phyloP scores from a whole-genome alignment of 2,888 invertebrate species.

The Chloroclysta siterata region DNA sequence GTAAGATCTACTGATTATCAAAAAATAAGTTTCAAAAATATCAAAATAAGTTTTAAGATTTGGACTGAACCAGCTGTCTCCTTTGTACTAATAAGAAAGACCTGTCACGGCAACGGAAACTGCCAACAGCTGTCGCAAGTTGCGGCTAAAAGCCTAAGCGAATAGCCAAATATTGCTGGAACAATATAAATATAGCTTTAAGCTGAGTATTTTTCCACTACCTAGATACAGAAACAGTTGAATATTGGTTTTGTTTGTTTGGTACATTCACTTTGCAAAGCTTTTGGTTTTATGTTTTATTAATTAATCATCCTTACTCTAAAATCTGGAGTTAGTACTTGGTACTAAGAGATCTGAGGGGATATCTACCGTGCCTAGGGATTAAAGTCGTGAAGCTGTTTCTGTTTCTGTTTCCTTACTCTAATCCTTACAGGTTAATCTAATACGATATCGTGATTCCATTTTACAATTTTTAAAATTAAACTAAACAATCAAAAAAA shows the following conservation, averaged over 20 bases:
- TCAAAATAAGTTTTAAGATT: no score
- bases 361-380: no score
- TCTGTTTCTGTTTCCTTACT: no score
- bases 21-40: no score
- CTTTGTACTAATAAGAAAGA: constrained; percentile 10
- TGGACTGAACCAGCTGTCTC: background rate
- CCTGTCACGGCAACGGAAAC: constrained; percentile 28
- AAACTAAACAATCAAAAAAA: no score
- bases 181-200: constrained; percentile 3
- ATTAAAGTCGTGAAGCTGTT: no score
- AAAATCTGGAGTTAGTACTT: no score
- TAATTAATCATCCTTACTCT: background rate
- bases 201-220: background rate
- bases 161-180: constrained; percentile 34
- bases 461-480: no score
- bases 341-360: no score
- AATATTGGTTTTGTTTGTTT: background rate
- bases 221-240: background rate
- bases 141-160: constrained; percentile 30
- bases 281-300: background rate
- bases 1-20: no score
- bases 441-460: no score
- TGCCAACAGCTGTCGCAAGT: constrained; percentile 33
- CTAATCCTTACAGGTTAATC: no score
- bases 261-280: background rate